Conservation (phyloP, 2,797 vertebrate species). For the Anableps anableps region DNA sequence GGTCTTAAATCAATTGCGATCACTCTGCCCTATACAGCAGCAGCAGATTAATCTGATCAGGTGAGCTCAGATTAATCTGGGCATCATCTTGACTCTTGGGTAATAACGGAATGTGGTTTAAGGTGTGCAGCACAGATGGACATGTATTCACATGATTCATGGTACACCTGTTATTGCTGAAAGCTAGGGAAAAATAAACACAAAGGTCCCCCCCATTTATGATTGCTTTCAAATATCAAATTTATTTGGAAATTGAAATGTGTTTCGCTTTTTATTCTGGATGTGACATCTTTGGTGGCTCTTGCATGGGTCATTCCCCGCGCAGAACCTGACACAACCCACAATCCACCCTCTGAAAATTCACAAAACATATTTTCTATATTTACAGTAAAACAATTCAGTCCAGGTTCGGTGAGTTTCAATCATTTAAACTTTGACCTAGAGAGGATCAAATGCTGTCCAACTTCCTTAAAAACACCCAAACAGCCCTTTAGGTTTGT, state of each 20-base stretch:
- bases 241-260: constrained; percentile 39
- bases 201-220: constrained; percentile 2
- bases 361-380: neutral
- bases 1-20: constrained; percentile 4
- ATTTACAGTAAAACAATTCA: neutral
- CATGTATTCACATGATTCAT: constrained; percentile 23
- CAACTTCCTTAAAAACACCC: neutral
- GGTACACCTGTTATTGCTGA: constrained; percentile 33
- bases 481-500: neutral
- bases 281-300: constrained; percentile 3
- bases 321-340: neutral
- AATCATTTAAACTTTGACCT: neutral
- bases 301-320: neutral
- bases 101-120: constrained; percentile 12
- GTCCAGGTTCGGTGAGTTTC: neutral
- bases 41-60: neutral
- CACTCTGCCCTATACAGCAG: neutral
- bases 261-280: constrained; percentile 16
- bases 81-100: neutral
- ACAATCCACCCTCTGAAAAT: neutral
- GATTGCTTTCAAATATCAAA: constrained; percentile 34
- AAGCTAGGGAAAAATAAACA: constrained; percentile 5
- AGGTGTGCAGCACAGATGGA: constrained; percentile 29
- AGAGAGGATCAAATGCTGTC: neutral
- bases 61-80: neutral